A percentile compares a stretch with the other conserved stretches of the same genome.
These are phyloP conservation scores for Chymomyza fuscimana DNA, from an alignment of 2,888 invertebrate species.

Conservation along the genomic window DNA sequence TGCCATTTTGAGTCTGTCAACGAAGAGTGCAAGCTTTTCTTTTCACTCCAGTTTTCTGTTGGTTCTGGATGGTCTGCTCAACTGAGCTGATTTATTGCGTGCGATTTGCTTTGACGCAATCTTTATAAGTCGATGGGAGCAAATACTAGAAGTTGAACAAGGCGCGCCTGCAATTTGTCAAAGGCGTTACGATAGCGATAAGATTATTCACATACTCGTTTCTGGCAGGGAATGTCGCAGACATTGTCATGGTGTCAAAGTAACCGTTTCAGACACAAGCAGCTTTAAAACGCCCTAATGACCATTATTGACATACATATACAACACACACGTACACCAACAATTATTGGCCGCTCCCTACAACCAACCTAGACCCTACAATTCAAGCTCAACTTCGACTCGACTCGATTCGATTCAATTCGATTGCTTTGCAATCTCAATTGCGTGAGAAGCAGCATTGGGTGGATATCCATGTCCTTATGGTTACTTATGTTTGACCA, in stretches of 20 bases:
- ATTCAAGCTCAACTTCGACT: not conserved
- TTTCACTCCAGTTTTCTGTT: not conserved
- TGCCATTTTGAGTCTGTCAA: slow-evolving; percentile 4
- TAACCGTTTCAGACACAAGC: not conserved
- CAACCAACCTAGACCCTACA: not conserved
- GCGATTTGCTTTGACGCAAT: slow-evolving; percentile 11
- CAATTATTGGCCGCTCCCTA: not conserved
- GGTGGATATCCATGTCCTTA: not conserved
- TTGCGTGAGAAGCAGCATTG: not conserved
- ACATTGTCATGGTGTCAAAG: slow-evolving; percentile 47
- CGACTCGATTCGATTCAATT: slow-evolving; percentile 54
- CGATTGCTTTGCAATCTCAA: slow-evolving; percentile 44
- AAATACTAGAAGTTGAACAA: not conserved
- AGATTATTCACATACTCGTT: slow-evolving; percentile 20
- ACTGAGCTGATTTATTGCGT: slow-evolving; percentile 9
- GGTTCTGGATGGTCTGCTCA: not conserved
- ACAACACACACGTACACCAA: slow-evolving; percentile 8
- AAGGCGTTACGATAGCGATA: slow-evolving; percentile 4
- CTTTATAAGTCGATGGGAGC: not conserved
- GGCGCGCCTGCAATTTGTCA: slow-evolving; percentile 12
- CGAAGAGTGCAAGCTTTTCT: not conserved
- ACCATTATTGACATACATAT: slow-evolving; percentile 56
- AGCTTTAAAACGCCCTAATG: slow-evolving; percentile 60
- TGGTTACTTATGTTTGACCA: slow-evolving; percentile 3
- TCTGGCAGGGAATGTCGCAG: slow-evolving; percentile 6